Conservation (phyloP, 2,113 vertebrate genomes). For the Cavia porcellus region DNA sequence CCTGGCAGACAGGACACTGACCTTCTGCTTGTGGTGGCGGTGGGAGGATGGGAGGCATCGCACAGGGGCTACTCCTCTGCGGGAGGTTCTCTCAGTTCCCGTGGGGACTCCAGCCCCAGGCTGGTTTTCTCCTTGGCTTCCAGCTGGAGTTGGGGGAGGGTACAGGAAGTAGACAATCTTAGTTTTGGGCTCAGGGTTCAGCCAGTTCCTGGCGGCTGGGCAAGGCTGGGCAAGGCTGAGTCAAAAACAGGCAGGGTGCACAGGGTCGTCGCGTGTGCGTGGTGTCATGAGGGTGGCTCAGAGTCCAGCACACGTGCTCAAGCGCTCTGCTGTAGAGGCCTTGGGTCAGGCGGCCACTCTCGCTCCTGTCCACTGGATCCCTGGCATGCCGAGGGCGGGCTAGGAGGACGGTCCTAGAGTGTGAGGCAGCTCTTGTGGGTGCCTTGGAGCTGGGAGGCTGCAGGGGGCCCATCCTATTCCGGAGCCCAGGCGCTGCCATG, state of each 20-base stretch:
- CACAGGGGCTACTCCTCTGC: background rate
- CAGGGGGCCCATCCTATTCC: too few species aligned
- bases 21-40: background rate
- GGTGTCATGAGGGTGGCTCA: conserved; percentile 69
- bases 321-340: conserved; percentile 59
- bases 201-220: background rate
- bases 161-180: background rate
- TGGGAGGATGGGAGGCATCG: background rate
- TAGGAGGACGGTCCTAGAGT: background rate
- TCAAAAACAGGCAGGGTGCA: conserved; percentile 59
- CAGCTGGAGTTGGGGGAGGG: background rate
- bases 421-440: background rate
- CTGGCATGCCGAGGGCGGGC: conserved; percentile 72
- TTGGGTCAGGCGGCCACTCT: conserved; percentile 70
- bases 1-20: too few species aligned
- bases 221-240: background rate
- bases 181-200: background rate
- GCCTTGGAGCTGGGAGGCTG: background rate
- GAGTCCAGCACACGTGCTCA: conserved; percentile 77
- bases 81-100: background rate
- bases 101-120: background rate
- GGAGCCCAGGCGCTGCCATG: background rate
- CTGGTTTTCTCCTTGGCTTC: background rate
- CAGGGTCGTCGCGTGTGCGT: conserved; percentile 66
- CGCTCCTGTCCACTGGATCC: conserved; percentile 80